These are phyloP conservation scores for Setophaga kirtlandii DNA, from an alignment of 2,113 vertebrate species.

Conservation along the genomic window DNA sequence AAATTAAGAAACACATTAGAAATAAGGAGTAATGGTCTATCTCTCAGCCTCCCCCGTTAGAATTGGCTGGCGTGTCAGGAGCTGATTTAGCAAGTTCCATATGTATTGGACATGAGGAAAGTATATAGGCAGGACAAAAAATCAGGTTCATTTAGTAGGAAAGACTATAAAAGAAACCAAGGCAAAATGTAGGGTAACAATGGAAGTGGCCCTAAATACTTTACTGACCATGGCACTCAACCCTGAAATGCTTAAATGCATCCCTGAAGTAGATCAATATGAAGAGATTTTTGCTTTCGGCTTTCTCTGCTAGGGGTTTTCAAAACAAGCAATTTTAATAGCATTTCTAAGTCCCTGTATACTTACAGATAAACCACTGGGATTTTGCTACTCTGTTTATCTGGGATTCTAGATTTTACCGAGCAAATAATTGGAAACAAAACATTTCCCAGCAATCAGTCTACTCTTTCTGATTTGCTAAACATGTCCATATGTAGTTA, in stretches of 20 bases:
- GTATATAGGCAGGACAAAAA: neutral
- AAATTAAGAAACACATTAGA: slow-evolving; percentile 38
- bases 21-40: slow-evolving; percentile 50
- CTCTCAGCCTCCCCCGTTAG: neutral
- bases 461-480: slow-evolving; percentile 37
- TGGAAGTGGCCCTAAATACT: neutral
- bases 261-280: neutral
- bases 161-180: neutral
- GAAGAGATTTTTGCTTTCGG: neutral
- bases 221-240: neutral
- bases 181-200: neutral
- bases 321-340: slow-evolving; percentile 19
- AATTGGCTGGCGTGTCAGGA: neutral
- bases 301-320: slow-evolving; percentile 41
- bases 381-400: slow-evolving; percentile 4
- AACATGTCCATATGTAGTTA: slow-evolving; percentile 26
- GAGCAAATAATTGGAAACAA: slow-evolving; percentile 39
- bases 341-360: neutral
- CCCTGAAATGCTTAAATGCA: neutral
- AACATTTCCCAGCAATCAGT: slow-evolving; percentile 34
- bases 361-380: slow-evolving; percentile 11
- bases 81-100: slow-evolving; percentile 23
- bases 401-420: neutral
- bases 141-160: neutral
- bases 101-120: slow-evolving; percentile 1